Evolutionary conservation across 2,797 vertebrate genomes (phyloP).

Genomic region (Lepilemur ruficaudatus): DNA sequence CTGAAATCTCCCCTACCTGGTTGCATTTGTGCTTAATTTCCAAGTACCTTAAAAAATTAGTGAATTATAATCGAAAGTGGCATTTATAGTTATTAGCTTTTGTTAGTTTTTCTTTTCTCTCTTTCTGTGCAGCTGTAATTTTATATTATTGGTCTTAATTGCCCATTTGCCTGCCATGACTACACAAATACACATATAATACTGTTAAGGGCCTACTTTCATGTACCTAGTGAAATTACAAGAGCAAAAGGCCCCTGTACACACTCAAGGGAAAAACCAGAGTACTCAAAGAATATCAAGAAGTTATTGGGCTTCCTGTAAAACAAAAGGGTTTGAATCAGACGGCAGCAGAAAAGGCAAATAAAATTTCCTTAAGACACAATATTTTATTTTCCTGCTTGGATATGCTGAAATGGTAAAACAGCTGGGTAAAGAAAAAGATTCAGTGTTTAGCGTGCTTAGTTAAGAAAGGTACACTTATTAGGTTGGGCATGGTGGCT

Average conservation of each 20-base stretch:
- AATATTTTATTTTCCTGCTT: background rate
- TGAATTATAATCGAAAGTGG: background rate
- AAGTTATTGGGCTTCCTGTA: background rate
- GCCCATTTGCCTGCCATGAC: background rate
- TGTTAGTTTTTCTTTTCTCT: background rate
- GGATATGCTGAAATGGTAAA: background rate
- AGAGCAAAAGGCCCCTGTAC: background rate
- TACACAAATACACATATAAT: background rate
- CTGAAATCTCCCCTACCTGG: background rate
- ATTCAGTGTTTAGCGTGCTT: background rate
- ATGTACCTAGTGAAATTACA: background rate
- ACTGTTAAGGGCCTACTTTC: background rate
- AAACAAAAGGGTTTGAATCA: background rate
- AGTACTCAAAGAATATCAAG: background rate
- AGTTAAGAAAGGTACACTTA: background rate
- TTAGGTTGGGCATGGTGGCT: background rate
- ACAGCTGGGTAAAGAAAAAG: background rate
- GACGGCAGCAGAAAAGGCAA: background rate
- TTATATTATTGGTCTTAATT: background rate
- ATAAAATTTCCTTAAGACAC: background rate
- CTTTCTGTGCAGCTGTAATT: background rate
- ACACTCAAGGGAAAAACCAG: background rate
- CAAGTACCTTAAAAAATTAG: background rate
- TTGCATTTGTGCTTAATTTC: background rate
- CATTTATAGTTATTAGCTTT: background rate